Percentiles rank a stretch among this genome's conserved stretches.
These are phyloP conservation scores for Pseudocheirus occidentalis DNA, from an alignment of 2,797 vertebrate species.

Conservation along the genomic window DNA sequence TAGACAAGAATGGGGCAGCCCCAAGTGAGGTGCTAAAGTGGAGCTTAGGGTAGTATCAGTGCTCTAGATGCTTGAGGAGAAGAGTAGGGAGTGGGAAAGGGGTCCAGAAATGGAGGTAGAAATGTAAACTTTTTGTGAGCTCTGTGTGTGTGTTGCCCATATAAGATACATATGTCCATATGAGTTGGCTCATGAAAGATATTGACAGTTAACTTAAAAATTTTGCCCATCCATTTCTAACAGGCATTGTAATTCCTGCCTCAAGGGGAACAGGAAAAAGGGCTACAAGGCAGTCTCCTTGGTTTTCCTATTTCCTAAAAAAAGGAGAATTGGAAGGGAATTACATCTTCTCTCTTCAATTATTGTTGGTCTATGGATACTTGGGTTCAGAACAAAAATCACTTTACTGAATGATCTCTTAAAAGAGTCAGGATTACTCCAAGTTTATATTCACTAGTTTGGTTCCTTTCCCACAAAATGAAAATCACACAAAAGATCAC, in stretches of 20 bases:
- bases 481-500: background rate
- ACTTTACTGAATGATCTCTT: background rate
- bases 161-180: background rate
- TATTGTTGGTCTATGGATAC: background rate
- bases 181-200: background rate
- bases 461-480: background rate
- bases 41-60: conserved; percentile 1
- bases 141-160: background rate
- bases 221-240: too few relatives aligned
- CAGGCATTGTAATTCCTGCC: too few relatives aligned
- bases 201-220: background rate
- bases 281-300: too few relatives aligned
- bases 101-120: background rate
- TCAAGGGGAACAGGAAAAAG: too few relatives aligned
- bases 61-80: background rate
- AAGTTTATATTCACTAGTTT: background rate
- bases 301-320: too few relatives aligned
- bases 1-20: background rate
- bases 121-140: background rate
- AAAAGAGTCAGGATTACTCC: background rate
- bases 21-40: background rate
- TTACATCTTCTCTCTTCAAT: background rate
- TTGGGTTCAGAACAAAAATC: background rate
- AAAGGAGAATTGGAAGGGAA: background rate
- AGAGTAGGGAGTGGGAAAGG: background rate